Base-by-base conservation (phyloP, 2,888 invertebrate species). In the Marasmarcha lunaedactyla region DNA sequence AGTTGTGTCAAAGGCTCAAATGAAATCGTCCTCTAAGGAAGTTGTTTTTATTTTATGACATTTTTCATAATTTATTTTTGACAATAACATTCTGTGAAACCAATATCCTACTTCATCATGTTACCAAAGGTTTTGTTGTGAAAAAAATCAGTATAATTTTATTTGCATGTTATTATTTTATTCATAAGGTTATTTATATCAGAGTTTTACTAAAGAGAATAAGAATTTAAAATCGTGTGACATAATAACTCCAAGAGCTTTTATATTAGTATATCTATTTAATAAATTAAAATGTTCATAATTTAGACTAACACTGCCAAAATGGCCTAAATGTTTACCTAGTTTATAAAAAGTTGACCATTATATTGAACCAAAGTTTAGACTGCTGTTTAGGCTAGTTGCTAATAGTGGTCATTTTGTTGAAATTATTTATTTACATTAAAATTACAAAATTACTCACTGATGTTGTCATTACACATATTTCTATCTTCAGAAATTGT, bases 281-380 rank as follows among this genome's bases (percentile, higher is more conserved):
- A n/a, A n/a, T n/a, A n/a, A n/a, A n/a, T n/a, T n/a, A n/a, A n/a
- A n/a, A n/a, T n/a, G n/a, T n/a, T n/a, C n/a, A n/a, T n/a, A n/a
- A n/a, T n/a, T n/a, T n/a, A n/a, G 43, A 42, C 40, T 40, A 42
- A 42, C 71, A 73, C 74, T 72, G 76, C 76, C 77, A 63, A 49
- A 59, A 66, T 58, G 72, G 74, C 73, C 70, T 77, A 67, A 63
- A 20, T 30, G 10, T 30, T 30, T 20, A 20, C 20, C 4, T 20
- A 20, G 7, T 20, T 20, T 7, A 5, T 20, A 20, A 20, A 20
- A 20, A 20, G 20, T 20, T 30, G 30, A 30, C 30, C 10, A 30
- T 30, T 30, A 7, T 30, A 25, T 7, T 25, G 58, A 73, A 77
- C 81, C 77, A 81, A 81, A 78, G 78, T 73, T 60, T 61, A 64